Percentiles rank a stretch among this genome's conserved stretches.
These are phyloP conservation scores for Lepidocyrtoides sp. DNA, from an alignment of 2,888 invertebrate genomes.

Conservation along the genomic window DNA sequence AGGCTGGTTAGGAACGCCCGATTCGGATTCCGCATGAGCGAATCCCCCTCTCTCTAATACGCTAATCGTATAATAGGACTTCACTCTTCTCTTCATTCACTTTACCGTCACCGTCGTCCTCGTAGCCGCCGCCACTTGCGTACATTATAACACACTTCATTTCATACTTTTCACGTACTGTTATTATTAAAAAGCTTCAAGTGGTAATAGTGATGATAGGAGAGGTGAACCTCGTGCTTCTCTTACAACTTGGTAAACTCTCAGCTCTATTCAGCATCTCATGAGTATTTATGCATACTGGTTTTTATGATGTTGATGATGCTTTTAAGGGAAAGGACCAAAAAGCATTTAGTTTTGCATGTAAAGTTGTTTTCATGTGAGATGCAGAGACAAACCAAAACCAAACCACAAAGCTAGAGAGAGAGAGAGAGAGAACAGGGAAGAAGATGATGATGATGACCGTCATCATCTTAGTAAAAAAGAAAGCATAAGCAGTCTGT, in stretches of 20 bases:
- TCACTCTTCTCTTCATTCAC: conserved; percentile 53
- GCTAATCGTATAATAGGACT: conserved; percentile 85
- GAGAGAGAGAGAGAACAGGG: background rate
- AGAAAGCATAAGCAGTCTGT: conserved; percentile 47
- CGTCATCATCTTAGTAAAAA: conserved; percentile 18
- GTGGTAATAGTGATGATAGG: background rate
- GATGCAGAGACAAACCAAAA: conserved; percentile 28
- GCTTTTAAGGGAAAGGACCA: conserved; percentile 36
- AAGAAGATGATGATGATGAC: conserved; percentile 39
- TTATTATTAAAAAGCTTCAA: conserved; percentile 46
- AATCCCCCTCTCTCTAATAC: conserved; percentile 83
- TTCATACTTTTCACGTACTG: conserved; percentile 20
- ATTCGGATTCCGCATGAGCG: conserved; percentile 85
- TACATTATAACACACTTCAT: conserved; percentile 16
- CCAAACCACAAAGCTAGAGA: conserved; percentile 37
- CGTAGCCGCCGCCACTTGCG: conserved; percentile 34
- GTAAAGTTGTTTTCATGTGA: background rate
- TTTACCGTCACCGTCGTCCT: conserved; percentile 25
- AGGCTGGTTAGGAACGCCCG: conserved; percentile 84
- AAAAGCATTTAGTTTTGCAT: conserved; percentile 19
- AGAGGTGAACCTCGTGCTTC: conserved; percentile 65
- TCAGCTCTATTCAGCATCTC: conserved; percentile 4
- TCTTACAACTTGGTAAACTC: background rate
- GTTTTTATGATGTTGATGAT: conserved; percentile 49
- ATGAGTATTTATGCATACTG: conserved; percentile 32